Evolutionary conservation across 2,888 invertebrate species (phyloP).

Genomic region (Axea sp.): DNA sequence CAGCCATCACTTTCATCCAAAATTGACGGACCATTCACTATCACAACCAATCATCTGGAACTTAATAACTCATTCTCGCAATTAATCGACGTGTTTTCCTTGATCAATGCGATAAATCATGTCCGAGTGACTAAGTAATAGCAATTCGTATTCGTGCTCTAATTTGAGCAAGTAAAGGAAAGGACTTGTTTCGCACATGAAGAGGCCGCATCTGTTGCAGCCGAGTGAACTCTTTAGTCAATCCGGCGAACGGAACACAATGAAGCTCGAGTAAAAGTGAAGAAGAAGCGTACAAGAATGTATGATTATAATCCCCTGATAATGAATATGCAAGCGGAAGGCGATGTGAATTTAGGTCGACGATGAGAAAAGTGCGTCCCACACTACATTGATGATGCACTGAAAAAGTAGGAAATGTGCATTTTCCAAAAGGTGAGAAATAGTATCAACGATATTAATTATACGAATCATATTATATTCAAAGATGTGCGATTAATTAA

Average conservation of each 20-base stretch:
- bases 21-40: constrained; percentile 23
- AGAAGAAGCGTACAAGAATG: constrained; percentile 64
- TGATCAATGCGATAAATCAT: constrained; percentile 41
- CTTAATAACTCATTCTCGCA: constrained; percentile 26
- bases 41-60: constrained; percentile 23
- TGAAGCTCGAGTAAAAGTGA: constrained; percentile 62
- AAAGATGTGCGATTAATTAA: constrained; percentile 39
- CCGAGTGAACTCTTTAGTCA: constrained; percentile 46
- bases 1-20: constrained; percentile 33
- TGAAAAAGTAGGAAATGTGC: constrained; percentile 58
- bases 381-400: constrained; percentile 50
- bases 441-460: constrained; percentile 57
- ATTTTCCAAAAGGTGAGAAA: constrained; percentile 63
- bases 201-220: constrained; percentile 35
- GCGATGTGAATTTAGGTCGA: constrained; percentile 68
- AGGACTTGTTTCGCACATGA: constrained; percentile 46
- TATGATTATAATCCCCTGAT: constrained; percentile 55
- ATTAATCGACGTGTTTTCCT: constrained; percentile 46
- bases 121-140: constrained; percentile 24
- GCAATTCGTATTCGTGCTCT: constrained; percentile 32
- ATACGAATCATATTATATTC: constrained; percentile 42
- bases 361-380: constrained; percentile 67
- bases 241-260: constrained; percentile 56
- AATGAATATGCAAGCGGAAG: constrained; percentile 65
- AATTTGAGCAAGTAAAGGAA: constrained; percentile 56